Base-by-base conservation (phyloP, 1,140 invertebrate genomes). In the Eulimnadia texana region DNA sequence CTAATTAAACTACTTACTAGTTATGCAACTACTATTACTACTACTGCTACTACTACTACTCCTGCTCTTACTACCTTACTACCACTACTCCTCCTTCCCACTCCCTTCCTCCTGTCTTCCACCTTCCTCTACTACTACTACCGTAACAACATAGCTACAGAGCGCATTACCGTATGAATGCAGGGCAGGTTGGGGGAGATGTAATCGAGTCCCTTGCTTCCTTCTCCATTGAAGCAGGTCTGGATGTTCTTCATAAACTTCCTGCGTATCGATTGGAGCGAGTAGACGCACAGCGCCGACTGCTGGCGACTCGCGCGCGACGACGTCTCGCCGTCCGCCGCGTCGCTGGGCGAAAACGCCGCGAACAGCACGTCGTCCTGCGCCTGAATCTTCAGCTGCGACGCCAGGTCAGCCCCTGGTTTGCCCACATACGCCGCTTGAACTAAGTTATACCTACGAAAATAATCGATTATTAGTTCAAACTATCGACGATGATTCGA, bases 241-340 rank as follows among this genome's bases (percentile, higher is more conserved):
- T 95, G 93, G 66, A 99, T 98, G 71, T 98, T 99, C 72, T 91
- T 84, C 81, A 96, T 98, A 75, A 98, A 98, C 72, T 93, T 93
- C 29, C 90, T 77, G 10, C 93, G 81, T 59, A 99, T 91, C 3
- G 85, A 81, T 74, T 93, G 91, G 62, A 99, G 77, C 0, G 92
- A 90, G 73, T 96, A 99, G 13, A 98, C 87, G 74, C 96, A 99
- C 2, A 99, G 76, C 0, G 90, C 94, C 78, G 74, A 86, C 68
- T 74, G 82, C 16, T 42, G 33, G 68, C 73, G 70, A 20, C 80
- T 80, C 0, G 89, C 86, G 54, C 80, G 79, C 65, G 84, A 84
- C 27, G 81, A 82, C 66, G 68, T 68, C 56, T 75, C 74, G 2
- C 50, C 50, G 61, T 82, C 83, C 58, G 78, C 79, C 19, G 80